Evolutionary conservation across 2,888 invertebrate genomes (phyloP).

Genomic region (Acanthococcus lagerstroemiae): DNA sequence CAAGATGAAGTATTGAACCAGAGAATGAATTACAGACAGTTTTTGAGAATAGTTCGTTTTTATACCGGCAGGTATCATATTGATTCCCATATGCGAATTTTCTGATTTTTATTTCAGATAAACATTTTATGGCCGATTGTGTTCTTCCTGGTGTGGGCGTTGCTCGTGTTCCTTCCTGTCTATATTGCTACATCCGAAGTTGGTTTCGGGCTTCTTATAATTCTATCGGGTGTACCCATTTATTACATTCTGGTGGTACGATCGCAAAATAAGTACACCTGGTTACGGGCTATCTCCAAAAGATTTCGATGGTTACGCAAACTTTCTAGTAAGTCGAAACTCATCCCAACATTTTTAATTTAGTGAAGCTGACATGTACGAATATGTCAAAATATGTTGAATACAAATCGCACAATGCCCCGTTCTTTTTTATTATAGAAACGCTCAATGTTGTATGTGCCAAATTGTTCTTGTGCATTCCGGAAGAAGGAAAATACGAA

Average conservation of each 20-base stretch:
- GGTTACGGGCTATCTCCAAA: neutral
- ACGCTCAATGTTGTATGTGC: constrained; percentile 62
- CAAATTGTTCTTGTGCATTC: constrained; percentile 70
- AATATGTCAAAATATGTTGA: too few species aligned
- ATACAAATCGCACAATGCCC: neutral
- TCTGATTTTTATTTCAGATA: too few species aligned
- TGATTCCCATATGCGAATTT: too few species aligned
- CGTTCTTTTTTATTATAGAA: constrained; percentile 42
- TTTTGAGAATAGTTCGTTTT: too few species aligned
- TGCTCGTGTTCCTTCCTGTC: constrained; percentile 76
- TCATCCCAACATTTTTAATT: too few species aligned
- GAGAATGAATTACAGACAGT: too few species aligned
- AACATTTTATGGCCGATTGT: constrained; percentile 66
- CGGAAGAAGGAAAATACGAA: too few species aligned
- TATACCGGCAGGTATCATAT: too few species aligned
- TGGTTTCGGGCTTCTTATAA: constrained; percentile 64
- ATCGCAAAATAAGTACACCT: constrained; percentile 45
- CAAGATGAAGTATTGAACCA: neutral
- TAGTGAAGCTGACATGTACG: too few species aligned
- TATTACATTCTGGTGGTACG: constrained; percentile 74
- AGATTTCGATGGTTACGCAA: neutral
- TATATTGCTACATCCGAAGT: constrained; percentile 71
- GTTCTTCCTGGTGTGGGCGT: constrained; percentile 74
- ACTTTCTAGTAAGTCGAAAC: neutral
- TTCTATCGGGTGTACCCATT: constrained; percentile 70